Evolutionary conservation across 1,140 invertebrate species (phyloP), one percentile per base, ranked within the genome.

Genomic region (Parapsyche elsis): DNA sequence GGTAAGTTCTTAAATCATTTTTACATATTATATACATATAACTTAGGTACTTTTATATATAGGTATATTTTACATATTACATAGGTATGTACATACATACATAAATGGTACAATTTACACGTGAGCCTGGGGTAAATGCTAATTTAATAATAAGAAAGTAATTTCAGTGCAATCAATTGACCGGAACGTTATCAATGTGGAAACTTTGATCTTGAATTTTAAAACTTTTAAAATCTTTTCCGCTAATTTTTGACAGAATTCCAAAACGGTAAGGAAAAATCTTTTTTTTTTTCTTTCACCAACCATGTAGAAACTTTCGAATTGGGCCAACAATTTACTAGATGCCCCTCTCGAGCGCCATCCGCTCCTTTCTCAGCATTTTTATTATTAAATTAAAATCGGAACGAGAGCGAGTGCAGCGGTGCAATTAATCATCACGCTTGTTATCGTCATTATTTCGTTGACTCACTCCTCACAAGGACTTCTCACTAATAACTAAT

Each of bases 371-470:
- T 53, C 16, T 53, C 49, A 4, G 12, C 49, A 19, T 53, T 53
- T 53, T 53, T 19, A 14, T 19, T 14, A 53, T 53, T 19, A 53
- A 53, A n/a, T 53, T 53, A n/a, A 14, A 14, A 14, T 2, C 49
- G 12, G 12, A n/a, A 14, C 16, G 49, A 53, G 49, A n/a, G 49
- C 49, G 16, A 53, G 12, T 19, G 9, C 57, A 16, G 57, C 16
- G 57, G 16, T 61, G 57, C 57, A 21, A 61, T 61, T 61, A 61
- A 61, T 61, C 57, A 61, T 61, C 57, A 9, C 57, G 57, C 57
- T 61, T 21, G 57, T 61, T 61, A 61, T 61, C 57, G 57, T 61
- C 57, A 61, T 61, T 61, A 61, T 61, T 61, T 61, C 57, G 14
- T 61, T 16, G 57, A 21, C 57, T 61, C 30, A 38, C 30, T 38